These are phyloP conservation scores for Neomonachus schauinslandi DNA, from an alignment of 2,113 vertebrate species.

Conservation along the genomic window DNA sequence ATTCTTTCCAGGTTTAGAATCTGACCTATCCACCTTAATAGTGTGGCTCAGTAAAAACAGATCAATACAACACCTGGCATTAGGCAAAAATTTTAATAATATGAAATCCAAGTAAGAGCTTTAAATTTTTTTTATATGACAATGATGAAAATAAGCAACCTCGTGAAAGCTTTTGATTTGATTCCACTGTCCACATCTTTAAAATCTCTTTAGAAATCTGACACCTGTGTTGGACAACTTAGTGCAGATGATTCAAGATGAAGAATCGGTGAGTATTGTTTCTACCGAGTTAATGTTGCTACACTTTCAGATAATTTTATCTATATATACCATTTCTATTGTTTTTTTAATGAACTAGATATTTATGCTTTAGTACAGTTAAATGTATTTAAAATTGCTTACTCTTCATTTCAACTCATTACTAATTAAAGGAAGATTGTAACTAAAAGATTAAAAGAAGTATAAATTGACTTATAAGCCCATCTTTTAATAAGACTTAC, in stretches of 20 bases:
- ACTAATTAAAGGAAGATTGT: background rate
- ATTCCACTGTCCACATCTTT: constrained; percentile 78
- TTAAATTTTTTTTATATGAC: constrained; percentile 73
- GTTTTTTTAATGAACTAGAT: background rate
- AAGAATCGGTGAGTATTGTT: constrained; percentile 95
- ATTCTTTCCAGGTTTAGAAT: constrained; percentile 93
- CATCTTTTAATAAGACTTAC: background rate
- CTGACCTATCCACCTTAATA: constrained; percentile 95
- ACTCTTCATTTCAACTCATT: background rate
- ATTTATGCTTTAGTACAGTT: background rate
- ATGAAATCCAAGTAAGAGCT: constrained; percentile 98
- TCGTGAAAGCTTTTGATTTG: constrained; percentile 78
- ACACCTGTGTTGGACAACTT: constrained; percentile 96
- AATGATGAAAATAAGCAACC: constrained; percentile 63
- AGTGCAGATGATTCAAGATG: constrained; percentile 99
- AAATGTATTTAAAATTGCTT: background rate
- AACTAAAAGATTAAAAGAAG: background rate
- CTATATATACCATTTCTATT: background rate
- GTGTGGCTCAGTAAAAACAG: constrained; percentile 98
- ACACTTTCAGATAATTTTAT: background rate
- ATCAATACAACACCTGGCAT: constrained; percentile 95
- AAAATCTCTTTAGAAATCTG: constrained; percentile 92
- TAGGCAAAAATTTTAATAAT: constrained; percentile 99
- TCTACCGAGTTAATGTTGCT: background rate
- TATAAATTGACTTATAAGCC: background rate